Conservation (phyloP, 2,797 vertebrate genomes). For the Bradypodion pumilum region DNA sequence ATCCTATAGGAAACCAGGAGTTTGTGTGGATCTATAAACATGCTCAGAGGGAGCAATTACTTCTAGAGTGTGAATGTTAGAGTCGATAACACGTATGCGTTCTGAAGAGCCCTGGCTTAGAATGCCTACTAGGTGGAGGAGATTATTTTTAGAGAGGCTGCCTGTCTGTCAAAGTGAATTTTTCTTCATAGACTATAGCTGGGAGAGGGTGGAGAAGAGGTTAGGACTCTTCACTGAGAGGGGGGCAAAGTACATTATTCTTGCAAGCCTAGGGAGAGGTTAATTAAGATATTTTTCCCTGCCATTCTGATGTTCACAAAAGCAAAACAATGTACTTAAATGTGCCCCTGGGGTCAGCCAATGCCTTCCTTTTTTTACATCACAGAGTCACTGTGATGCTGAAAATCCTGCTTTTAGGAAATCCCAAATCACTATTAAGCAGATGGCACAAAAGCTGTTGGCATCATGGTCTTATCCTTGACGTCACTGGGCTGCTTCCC, state of each 20-base stretch:
- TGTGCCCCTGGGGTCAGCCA: conserved; percentile 34
- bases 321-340: conserved; percentile 58
- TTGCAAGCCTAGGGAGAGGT: conserved; percentile 49
- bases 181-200: conserved; percentile 39
- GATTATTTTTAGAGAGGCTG: conserved; percentile 51
- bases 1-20: conserved; percentile 37
- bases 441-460: conserved; percentile 17
- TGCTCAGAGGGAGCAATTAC: conserved; percentile 59
- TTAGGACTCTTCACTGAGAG: conserved; percentile 26
- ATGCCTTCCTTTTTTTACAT: conserved; percentile 38
- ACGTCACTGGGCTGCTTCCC: conserved; percentile 7
- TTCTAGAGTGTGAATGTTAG: conserved; percentile 56
- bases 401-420: conserved; percentile 28
- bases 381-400: conserved; percentile 26
- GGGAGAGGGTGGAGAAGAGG: conserved; percentile 3
- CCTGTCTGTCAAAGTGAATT: conserved; percentile 42
- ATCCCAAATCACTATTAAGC: conserved; percentile 42
- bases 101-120: background rate
- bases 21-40: conserved; percentile 57
- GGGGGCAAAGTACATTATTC: conserved; percentile 32
- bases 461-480: background rate
- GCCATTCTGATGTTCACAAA: conserved; percentile 60
- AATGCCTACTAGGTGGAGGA: conserved; percentile 30
- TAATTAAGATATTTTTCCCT: conserved; percentile 66
- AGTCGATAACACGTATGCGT: conserved; percentile 47